Base-by-base conservation (phyloP, 2,113 vertebrate genomes). In the Semnornis frantzii region DNA sequence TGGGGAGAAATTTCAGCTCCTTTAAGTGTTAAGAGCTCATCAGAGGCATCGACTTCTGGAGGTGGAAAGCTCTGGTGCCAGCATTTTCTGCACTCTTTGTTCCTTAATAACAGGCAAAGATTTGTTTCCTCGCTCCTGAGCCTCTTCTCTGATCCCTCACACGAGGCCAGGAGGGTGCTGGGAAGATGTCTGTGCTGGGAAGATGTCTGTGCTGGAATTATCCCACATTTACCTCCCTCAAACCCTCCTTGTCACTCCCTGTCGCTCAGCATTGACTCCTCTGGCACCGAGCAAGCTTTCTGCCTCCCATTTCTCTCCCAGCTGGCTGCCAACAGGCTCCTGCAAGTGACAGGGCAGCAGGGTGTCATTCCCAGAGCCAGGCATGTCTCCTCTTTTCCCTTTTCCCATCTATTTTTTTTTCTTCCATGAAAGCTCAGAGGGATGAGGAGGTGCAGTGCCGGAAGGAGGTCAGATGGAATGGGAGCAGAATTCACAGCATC, bases 381-480 rank as follows among this genome's bases (percentile, higher is more conserved):
- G 4, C 23, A 33, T 52, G 74, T 37, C 77, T 46, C 70, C 4
- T n/a, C 23, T 66, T 31, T 23, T 42, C 0, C 0, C 17, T 77
- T 66, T 83, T 75, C 8, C 62, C 19, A 3, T 7, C 71, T n/a
- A n/a, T 30, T 23, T 82, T 89, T 23, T 37, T 37, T 37, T 9
- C 60, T 70, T 6, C 4, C 1, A 0, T 1, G 5, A 7, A 48
- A 72, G 57, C 7, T 0, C 1, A 9, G 63, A 78, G 6, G 10
- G 14, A 52, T 5, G 5, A 5, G 0, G 3, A 44, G 5, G 37
- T 30, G 73, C 48, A 15, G 20, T 0, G n/a, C 60, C 44, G 5
- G 42, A 21, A 34, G 17, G 48, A 39, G 30, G 5, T 12, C 3
- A 0, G 34, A 1, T 7, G 46, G 18, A 65, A 46, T 23, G 57